phyloP scores from a whole-genome alignment of 2,113 vertebrate species.

The Lasiurus cinereus region DNA sequence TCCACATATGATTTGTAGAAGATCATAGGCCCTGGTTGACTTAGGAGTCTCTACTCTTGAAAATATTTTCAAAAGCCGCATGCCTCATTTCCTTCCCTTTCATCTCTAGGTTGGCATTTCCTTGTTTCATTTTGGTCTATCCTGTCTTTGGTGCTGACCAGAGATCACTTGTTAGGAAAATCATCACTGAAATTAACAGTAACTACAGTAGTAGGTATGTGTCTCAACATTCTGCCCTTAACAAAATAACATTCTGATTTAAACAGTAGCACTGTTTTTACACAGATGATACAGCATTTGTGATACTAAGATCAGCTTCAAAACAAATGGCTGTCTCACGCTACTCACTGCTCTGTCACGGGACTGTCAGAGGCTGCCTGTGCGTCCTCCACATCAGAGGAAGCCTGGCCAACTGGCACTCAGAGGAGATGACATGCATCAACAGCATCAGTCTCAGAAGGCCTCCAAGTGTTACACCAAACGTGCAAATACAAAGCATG shows the following conservation, averaged over 20 bases:
- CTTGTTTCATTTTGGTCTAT: not conserved
- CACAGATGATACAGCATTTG: constrained; percentile 9
- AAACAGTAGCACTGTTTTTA: not conserved
- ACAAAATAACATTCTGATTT: not conserved
- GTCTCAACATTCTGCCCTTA: not conserved
- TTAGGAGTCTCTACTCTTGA: not conserved
- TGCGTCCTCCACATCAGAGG: fast-evolving
- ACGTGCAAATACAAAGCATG: not conserved
- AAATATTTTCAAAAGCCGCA: not conserved
- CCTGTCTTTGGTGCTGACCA: not conserved
- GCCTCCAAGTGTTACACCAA: not conserved
- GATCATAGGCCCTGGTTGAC: not conserved
- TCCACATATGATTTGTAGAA: not conserved
- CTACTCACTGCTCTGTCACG: not conserved
- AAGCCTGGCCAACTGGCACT: constrained; percentile 3
- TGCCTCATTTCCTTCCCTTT: not conserved
- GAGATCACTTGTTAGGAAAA: not conserved
- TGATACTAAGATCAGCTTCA: not conserved
- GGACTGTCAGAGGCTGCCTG: not conserved
- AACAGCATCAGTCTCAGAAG: not conserved
- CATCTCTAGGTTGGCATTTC: not conserved
- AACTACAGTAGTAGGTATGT: fast-evolving
- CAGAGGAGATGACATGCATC: not conserved
- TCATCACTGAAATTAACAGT: not conserved
- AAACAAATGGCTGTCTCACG: not conserved